Evolutionary conservation across 2,797 vertebrate species (phyloP).

Genomic region (Myripristis murdjan): DNA sequence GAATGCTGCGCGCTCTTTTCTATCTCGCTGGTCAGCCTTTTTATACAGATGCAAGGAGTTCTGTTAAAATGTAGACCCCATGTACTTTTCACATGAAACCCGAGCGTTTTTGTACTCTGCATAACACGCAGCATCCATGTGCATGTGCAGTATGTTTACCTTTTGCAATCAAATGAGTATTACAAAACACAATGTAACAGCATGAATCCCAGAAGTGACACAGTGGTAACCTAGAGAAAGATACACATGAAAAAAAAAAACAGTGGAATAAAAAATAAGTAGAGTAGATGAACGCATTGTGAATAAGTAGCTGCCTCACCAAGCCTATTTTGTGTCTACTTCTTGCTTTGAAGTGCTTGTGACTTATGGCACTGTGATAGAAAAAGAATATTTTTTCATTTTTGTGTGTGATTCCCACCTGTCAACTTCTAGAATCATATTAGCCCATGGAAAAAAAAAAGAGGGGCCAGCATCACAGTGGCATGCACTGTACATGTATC

Average conservation of each 20-base stretch:
- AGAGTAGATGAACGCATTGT: too few relatives aligned
- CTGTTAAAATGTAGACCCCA: conserved; percentile 39
- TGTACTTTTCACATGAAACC: conserved; percentile 45
- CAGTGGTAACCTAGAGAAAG: conserved; percentile 24
- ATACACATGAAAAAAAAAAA: not conserved
- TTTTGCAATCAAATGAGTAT: conserved; percentile 29
- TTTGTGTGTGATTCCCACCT: too few relatives aligned
- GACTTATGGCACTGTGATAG: too few relatives aligned
- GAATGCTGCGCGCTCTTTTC: conserved; percentile 62
- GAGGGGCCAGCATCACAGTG: too few relatives aligned
- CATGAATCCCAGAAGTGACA: conserved; percentile 3
- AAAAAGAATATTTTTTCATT: too few relatives aligned
- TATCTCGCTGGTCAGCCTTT: conserved; percentile 70
- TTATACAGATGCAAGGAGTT: conserved; percentile 59
- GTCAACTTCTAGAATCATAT: too few relatives aligned
- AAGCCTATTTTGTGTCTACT: too few relatives aligned
- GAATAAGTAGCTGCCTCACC: too few relatives aligned
- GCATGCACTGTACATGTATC: not conserved
- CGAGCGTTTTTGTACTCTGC: conserved; percentile 31
- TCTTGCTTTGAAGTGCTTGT: too few relatives aligned
- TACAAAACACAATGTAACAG: conserved; percentile 28
- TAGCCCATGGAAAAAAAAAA: not conserved
- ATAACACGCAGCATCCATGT: conserved; percentile 22
- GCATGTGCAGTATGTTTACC: not conserved
- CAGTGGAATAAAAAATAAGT: too few relatives aligned